These are phyloP conservation scores for Odontocerum albicorne DNA, from an alignment of 2,888 invertebrate genomes.

Conservation along the genomic window DNA sequence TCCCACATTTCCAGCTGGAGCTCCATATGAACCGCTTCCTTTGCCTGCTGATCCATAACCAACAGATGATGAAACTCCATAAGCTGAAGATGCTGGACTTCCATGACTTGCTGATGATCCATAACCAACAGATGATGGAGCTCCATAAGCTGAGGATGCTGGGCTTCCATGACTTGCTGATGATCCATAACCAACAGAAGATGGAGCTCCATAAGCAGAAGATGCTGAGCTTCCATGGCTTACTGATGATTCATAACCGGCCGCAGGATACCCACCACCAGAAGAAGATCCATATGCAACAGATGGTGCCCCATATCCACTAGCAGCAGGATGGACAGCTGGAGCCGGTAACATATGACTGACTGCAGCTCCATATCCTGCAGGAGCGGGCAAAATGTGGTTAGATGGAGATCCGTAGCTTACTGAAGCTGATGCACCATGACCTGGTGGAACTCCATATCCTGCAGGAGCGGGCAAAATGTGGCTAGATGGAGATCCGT, in stretches of 20 bases:
- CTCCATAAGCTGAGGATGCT: slow-evolving; percentile 1
- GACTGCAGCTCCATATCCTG: neutral
- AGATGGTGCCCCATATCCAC: slow-evolving; percentile 7
- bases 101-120: no score
- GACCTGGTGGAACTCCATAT: neutral
- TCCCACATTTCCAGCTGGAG: neutral
- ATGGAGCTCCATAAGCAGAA: neutral
- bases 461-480: neutral
- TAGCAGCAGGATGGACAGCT: neutral
- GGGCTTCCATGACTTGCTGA: neutral
- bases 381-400: neutral
- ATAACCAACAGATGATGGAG: neutral
- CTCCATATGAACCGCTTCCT: neutral
- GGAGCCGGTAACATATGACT: neutral
- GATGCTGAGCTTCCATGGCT: neutral
- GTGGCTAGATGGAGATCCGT: neutral
- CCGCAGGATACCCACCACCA: neutral
- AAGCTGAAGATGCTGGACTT: neutral
- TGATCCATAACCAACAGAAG: slow-evolving; percentile 6
- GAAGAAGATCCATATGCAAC: slow-evolving; percentile 1
- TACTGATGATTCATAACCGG: neutral
- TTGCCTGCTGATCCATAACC: slow-evolving; percentile 4
- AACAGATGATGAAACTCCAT: neutral
- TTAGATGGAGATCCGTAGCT: neutral
- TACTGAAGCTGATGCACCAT: slow-evolving; percentile 1